Evolutionary conservation across 2,797 vertebrate species (phyloP).

Genomic region (Telmatherina bonti): DNA sequence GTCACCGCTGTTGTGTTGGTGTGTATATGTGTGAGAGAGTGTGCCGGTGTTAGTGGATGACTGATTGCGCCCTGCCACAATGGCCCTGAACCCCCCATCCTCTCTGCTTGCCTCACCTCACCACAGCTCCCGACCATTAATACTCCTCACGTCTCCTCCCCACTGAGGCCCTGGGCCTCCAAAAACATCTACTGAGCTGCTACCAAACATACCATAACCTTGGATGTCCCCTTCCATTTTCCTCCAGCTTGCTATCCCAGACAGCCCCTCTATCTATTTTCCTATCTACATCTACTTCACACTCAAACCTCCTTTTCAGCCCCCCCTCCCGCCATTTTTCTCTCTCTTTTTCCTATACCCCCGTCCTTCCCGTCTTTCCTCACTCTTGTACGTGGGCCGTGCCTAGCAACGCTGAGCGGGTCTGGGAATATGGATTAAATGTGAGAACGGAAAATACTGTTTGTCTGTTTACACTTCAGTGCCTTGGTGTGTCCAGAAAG

Average conservation of each 20-base stretch:
- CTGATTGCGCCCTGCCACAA: conserved; percentile 73
- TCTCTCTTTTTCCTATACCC: not conserved
- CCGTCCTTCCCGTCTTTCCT: conserved; percentile 27
- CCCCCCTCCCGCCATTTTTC: not conserved
- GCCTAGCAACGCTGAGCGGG: conserved; percentile 48
- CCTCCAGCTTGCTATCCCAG: conserved; percentile 19
- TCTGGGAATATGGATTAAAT: conserved; percentile 79
- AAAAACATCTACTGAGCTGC: conserved; percentile 64
- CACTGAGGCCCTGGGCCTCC: conserved; percentile 55
- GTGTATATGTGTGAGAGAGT: conserved; percentile 43
- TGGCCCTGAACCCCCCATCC: conserved; percentile 57
- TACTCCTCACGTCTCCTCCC: conserved; percentile 61
- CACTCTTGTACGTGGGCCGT: conserved; percentile 37
- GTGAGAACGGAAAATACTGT: conserved; percentile 74
- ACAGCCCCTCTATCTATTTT: conserved; percentile 31
- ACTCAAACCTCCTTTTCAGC: conserved; percentile 1
- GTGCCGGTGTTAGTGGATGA: conserved; percentile 66
- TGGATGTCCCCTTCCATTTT: conserved; percentile 46
- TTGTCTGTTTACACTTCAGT: conserved; percentile 75
- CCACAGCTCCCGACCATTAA: conserved; percentile 64
- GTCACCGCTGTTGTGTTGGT: conserved; percentile 47
- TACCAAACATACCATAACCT: conserved; percentile 68
- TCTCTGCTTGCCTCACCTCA: conserved; percentile 48
- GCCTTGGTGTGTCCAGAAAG: conserved; percentile 58
- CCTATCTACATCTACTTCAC: conserved; percentile 5